Conservation (phyloP, 2,797 vertebrate genomes). For the Sorex maritimensis region DNA sequence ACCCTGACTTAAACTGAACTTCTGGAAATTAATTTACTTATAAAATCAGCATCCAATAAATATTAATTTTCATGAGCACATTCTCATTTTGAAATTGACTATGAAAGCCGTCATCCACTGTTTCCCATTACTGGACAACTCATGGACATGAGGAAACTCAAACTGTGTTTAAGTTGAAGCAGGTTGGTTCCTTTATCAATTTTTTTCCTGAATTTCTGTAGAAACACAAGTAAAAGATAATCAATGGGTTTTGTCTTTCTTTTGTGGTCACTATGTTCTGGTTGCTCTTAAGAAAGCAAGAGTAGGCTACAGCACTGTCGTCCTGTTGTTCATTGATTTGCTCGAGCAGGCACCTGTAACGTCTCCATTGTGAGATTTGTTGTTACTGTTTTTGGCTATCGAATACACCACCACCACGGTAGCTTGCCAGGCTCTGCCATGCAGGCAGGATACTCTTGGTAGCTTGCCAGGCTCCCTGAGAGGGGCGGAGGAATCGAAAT, state of each 20-base stretch:
- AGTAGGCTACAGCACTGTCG: background rate
- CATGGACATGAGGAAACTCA: background rate
- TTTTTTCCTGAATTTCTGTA: background rate
- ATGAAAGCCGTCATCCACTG: background rate
- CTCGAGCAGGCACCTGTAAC: too few species aligned
- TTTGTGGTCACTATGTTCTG: conserved; percentile 11
- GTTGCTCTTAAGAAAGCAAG: conserved; percentile 17
- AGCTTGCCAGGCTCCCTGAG: too few species aligned
- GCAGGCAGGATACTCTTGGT: too few species aligned
- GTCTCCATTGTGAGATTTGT: too few species aligned
- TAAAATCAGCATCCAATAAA: conserved; percentile 67
- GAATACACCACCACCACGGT: too few species aligned
- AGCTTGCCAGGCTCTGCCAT: too few species aligned
- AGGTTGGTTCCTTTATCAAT: background rate
- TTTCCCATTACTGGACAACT: fast-evolving
- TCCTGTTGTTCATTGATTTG: too few species aligned
- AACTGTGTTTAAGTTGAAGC: background rate
- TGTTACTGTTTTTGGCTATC: too few species aligned
- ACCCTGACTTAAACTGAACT: conserved; percentile 65
- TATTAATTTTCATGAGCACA: conserved; percentile 38
- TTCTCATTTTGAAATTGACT: conserved; percentile 13
- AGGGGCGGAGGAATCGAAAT: too few species aligned
- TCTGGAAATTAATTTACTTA: conserved; percentile 32
- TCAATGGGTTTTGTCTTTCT: background rate
- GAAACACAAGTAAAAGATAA: background rate